Evolutionary conservation across 1,140 invertebrate species (phyloP).

Genomic region (Tetranychus urticae): DNA sequence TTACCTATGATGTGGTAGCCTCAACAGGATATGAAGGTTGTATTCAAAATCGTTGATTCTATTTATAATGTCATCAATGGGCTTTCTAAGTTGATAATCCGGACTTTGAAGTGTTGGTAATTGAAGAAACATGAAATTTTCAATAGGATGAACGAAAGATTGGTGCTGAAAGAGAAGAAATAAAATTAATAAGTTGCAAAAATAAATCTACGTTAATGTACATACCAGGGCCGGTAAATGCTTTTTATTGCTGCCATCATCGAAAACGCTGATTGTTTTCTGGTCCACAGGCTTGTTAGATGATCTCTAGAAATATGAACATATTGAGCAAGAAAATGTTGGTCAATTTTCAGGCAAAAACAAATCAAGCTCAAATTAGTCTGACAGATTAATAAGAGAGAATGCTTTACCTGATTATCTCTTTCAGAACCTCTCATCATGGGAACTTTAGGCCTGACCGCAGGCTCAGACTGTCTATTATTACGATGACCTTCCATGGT

Average conservation of each 20-base stretch:
- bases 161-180: background rate
- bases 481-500: no score
- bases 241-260: background rate
- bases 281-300: background rate
- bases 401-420: background rate
- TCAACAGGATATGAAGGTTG: background rate
- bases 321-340: background rate
- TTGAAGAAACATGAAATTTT: background rate
- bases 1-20: background rate
- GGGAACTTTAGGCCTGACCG: background rate
- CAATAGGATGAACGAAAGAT: background rate
- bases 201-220: background rate
- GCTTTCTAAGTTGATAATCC: background rate
- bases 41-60: background rate
- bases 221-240: background rate
- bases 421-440: background rate
- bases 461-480: background rate
- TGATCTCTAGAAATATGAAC: background rate
- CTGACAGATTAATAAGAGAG: background rate
- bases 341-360: background rate
- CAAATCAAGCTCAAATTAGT: background rate
- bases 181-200: background rate
- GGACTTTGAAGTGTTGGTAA: background rate
- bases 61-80: background rate
- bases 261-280: background rate